Base-by-base conservation (phyloP, 2,888 invertebrate genomes). In the Nemotelus pantherinus region DNA sequence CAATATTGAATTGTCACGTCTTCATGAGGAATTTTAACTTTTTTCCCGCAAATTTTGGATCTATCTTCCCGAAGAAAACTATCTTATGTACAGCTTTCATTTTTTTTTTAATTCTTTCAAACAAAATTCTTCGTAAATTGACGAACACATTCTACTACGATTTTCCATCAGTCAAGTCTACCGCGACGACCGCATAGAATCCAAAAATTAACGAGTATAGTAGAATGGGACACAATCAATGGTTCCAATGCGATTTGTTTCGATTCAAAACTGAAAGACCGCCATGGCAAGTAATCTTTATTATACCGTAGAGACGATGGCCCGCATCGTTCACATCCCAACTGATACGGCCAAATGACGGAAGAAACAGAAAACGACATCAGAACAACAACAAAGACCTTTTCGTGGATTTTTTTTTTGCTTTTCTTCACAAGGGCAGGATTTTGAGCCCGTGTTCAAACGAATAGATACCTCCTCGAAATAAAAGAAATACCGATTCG, bases 81-180 rank as follows among this genome's bases (percentile, higher is more conserved):
- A 25, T 25, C 25, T 25, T 25, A 25, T 25, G 25, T 25, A 25
- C 25, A 25, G 25, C 25, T 25, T 25, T 25, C 25, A 25, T 25
- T 25, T 25, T 25, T 25, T 25, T 25, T 25, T 25, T 1, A 25
- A 25, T 25, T 25, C 25, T 25, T 25, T 25, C 25, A 1, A 25
- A 25, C 25, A 25, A 50, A 47, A 71, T 71, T 71, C 55, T 55
- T 71, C 44, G 10, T 71, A 71, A 71, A 71, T 71, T 71, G 71
- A 71, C 71, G 44, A 55, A 44, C 55, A 71, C 71, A 48, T 43
- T 55, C 10, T 55, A 45, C 10, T 43, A 43, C 41, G 25, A 25
- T 25, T 25, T 25, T 25, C 1, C 10, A 25, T 10, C 57, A 10
- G 25, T 57, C 1, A 10, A 5, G 1, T 25, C 9, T 57, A 4